These are phyloP conservation scores for Agrochola litura DNA, from an alignment of 2,888 invertebrate species.

Conservation along the genomic window DNA sequence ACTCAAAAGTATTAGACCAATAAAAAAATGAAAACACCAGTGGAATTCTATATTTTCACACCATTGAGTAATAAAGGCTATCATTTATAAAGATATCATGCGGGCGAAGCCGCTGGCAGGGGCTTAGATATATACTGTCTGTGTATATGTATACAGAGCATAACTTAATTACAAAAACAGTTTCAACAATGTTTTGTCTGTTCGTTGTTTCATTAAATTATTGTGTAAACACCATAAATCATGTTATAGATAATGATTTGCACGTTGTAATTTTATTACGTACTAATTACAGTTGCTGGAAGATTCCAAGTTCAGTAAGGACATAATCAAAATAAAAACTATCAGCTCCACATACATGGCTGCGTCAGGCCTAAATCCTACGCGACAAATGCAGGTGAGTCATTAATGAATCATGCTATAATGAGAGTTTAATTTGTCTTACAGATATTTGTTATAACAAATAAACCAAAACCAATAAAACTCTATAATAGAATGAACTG, in stretches of 20 bases:
- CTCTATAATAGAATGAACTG: not conserved
- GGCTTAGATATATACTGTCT: no score
- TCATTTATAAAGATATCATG: no score
- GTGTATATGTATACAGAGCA: not conserved
- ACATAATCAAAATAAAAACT: constrained; percentile 98
- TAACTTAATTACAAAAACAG: not conserved
- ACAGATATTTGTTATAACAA: not conserved
- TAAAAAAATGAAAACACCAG: no score
- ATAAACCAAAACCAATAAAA: not conserved
- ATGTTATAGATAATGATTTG: not conserved
- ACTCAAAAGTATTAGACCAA: no score
- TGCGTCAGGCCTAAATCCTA: constrained; percentile 97
- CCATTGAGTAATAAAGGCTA: no score
- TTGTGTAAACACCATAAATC: not conserved
- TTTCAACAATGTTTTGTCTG: not conserved
- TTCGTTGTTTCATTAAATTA: constrained; percentile 5
- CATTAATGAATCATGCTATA: not conserved
- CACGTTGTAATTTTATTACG: constrained; percentile 3
- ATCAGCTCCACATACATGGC: constrained; percentile 99
- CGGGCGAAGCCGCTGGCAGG: no score
- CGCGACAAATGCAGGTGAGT: constrained; percentile 85
- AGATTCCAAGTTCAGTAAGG: constrained; percentile 94
- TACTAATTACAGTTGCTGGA: constrained; percentile 93
- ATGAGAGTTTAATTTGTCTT: not conserved
- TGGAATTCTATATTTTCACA: no score